Conservation (phyloP, 2,113 vertebrate species). For the Chionodraco myersi region DNA sequence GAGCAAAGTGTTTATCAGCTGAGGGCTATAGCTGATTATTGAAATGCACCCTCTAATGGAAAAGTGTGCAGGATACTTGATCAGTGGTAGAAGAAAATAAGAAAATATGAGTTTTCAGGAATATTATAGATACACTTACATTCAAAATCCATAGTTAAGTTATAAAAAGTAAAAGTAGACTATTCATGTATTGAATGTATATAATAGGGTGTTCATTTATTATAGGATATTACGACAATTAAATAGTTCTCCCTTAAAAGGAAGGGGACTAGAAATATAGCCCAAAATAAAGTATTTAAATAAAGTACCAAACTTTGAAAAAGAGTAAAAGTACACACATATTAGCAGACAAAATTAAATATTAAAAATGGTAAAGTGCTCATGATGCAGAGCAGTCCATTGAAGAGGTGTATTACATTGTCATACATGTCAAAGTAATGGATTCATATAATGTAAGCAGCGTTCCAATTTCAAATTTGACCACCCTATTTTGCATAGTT, state of each 20-base stretch:
- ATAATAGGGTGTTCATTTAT: no score
- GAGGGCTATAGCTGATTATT: conserved; percentile 9
- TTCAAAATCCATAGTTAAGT: background rate
- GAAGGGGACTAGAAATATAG: background rate
- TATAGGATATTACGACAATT: no score
- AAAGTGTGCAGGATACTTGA: background rate
- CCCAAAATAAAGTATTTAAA: background rate
- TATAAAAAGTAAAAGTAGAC: background rate
- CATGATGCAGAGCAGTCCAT: background rate
- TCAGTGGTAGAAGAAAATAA: background rate
- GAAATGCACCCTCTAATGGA: background rate
- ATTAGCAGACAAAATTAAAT: background rate
- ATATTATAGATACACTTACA: background rate
- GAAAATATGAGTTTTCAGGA: background rate
- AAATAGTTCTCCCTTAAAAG: background rate
- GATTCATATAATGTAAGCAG: background rate
- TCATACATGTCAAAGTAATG: background rate
- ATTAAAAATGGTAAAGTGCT: background rate
- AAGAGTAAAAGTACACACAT: background rate
- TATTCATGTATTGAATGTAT: no score
- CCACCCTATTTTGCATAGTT: background rate
- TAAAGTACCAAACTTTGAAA: background rate
- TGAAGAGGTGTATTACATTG: background rate
- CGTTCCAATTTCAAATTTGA: background rate
- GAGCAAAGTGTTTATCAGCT: conserved; percentile 34